phyloP scores from a whole-genome alignment of 2,888 invertebrate species.

The Drosophila pullipes region DNA sequence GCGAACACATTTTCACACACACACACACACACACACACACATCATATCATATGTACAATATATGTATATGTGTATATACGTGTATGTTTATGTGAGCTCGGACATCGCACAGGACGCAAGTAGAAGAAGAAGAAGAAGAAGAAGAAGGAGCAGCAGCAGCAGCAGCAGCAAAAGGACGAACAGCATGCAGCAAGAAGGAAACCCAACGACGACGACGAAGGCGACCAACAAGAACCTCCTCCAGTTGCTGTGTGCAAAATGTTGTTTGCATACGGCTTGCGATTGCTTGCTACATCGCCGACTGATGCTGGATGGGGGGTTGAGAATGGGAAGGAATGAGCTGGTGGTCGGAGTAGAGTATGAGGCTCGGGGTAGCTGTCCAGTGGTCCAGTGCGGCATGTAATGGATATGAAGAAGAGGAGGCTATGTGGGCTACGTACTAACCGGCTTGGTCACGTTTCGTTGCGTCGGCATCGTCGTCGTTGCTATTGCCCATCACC shows the following conservation, averaged over 20 bases:
- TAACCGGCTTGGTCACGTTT: conserved; percentile 78
- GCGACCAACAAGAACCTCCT: conserved; percentile 75
- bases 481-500: conserved; percentile 42
- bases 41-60: conserved; percentile 12
- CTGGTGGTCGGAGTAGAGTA: not conserved
- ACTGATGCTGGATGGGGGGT: conserved; percentile 42
- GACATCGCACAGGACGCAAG: conserved; percentile 61
- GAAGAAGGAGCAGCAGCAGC: conserved; percentile 16
- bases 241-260: conserved; percentile 78
- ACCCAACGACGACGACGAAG: conserved; percentile 65
- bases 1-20: conserved; percentile 80
- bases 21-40: conserved; percentile 30
- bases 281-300: conserved; percentile 74
- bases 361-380: conserved; percentile 22
- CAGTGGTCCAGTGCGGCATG: conserved; percentile 67
- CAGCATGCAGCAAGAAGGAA: conserved; percentile 71
- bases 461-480: conserved; percentile 68
- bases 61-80: conserved; percentile 6
- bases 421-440: conserved; percentile 74
- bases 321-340: conserved; percentile 16
- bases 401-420: conserved; percentile 69
- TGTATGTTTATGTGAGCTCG: conserved; percentile 24
- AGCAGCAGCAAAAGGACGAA: conserved; percentile 45
- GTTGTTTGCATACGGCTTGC: conserved; percentile 85
- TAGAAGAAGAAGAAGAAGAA: conserved; percentile 62